Base-by-base conservation (phyloP, 1,140 invertebrate species). In the Diachasmimorpha longicaudata region DNA sequence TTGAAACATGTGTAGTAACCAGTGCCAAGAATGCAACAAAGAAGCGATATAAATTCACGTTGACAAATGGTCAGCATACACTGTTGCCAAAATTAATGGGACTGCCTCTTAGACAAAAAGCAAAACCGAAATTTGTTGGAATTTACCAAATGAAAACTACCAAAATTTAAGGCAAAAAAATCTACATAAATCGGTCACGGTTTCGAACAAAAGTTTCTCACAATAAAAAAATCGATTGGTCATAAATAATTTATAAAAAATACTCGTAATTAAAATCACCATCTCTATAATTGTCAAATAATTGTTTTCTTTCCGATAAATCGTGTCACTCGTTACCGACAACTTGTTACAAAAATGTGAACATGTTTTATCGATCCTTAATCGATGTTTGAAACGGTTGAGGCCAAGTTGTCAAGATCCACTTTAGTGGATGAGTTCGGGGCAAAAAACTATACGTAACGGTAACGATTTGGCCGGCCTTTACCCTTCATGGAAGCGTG, bases 401-500 rank as follows among this genome's bases (percentile, higher is more conserved):
- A 52, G 48, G 48, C 48, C 48, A 16, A 52, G 48, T 52, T 52
- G 48, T 52, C 52, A 42, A 66, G 71, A 66, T 73, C 71, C 67
- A 73, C 71, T 39, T 73, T 37, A 63, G 37, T 72, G 48, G 63
- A 31, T 58, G 71, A 63, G 52, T 58, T 37, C 23, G 70, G 52
- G 46, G 37, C 23, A 58, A 73, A 88, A 87, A 87, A 88, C 76
- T 80, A 81, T 77, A 69, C 79, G 76, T 87, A 88, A 88, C 86
- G 86, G 86, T 86, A 52, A 87, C 83, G 85, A 85, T 85, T 87
- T 86, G 77, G 55, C 31, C 42, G 70, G 77, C 75, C 81, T 79
- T 86, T 87, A 83, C 86, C 86, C 85, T 87, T 85, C 80, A 85
- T 86, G 87, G 85, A 87, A 87, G 83, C 82, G 84, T 83, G 83